These are phyloP conservation scores for Eclectus roratus DNA, from an alignment of 2,113 vertebrate species.

Conservation along the genomic window DNA sequence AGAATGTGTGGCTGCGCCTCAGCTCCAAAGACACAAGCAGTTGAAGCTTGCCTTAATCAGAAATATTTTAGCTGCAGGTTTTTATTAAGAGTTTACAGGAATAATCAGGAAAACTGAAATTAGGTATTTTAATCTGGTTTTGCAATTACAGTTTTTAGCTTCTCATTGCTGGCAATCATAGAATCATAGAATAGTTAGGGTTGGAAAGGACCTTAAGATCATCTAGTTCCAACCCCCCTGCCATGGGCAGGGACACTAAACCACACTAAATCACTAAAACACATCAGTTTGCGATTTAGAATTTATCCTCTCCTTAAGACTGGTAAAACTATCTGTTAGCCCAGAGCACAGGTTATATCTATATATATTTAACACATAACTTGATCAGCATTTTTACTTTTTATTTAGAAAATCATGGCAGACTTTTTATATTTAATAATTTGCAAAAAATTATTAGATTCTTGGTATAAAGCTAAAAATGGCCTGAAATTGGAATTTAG, in stretches of 20 bases:
- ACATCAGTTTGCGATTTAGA: accelerated
- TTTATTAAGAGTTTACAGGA: background rate
- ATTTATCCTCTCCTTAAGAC: background rate
- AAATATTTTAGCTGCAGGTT: background rate
- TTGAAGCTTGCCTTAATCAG: background rate
- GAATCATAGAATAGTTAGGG: background rate
- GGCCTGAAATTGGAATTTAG: background rate
- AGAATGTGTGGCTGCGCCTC: background rate
- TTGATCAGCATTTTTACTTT: background rate
- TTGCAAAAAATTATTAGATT: background rate
- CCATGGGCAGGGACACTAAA: background rate
- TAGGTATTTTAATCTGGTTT: background rate
- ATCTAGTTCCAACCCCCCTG: background rate
- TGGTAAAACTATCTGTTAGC: background rate
- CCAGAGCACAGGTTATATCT: background rate
- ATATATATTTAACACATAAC: background rate
- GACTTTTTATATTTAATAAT: background rate
- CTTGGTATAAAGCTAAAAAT: background rate
- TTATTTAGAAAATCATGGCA: background rate
- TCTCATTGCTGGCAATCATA: background rate
- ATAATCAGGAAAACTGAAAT: background rate
- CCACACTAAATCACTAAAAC: background rate
- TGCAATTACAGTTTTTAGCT: background rate
- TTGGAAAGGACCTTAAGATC: background rate
- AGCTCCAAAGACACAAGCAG: background rate